phyloP scores from a whole-genome alignment of 2,888 invertebrate species.

The Microctonus aethiopoides region DNA sequence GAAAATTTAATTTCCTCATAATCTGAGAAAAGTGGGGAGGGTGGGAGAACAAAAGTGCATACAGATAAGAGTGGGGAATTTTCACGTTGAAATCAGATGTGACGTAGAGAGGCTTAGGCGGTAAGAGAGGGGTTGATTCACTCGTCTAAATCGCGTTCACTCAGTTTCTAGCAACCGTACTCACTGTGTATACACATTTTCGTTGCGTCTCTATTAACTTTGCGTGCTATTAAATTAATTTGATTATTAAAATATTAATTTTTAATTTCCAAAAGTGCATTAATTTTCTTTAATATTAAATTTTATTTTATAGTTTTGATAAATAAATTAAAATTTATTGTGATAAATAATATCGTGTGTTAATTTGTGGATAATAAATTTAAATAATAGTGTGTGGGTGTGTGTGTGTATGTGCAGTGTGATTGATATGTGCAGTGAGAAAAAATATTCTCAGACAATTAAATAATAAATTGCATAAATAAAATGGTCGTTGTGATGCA shows the following conservation, averaged over 20 bases:
- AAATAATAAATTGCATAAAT: conserved; percentile 24
- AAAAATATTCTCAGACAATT: neutral
- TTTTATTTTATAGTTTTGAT: neutral
- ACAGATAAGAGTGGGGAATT: neutral
- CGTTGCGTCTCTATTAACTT: too few relatives aligned
- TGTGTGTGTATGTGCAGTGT: neutral
- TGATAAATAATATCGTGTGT: neutral
- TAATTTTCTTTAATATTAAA: too few relatives aligned
- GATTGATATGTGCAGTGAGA: neutral
- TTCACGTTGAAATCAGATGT: too few relatives aligned
- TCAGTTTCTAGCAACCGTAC: conserved; percentile 57
- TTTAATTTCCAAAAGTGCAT: too few relatives aligned
- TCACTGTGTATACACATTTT: conserved; percentile 46
- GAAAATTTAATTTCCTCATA: neutral
- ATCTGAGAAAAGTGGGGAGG: neutral
- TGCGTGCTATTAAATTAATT: too few relatives aligned
- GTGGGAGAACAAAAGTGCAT: conserved; percentile 8
- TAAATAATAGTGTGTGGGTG: neutral
- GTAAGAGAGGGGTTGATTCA: conserved; percentile 53
- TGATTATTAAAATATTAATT: too few relatives aligned
- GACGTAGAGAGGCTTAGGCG: conserved; percentile 24
- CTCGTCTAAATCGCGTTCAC: conserved; percentile 48
- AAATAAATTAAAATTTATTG: neutral
- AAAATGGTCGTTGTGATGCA: conserved; percentile 61
- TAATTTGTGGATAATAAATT: neutral